Base-by-base conservation (phyloP, 2,113 vertebrate genomes). In the Callionymus lyra region DNA sequence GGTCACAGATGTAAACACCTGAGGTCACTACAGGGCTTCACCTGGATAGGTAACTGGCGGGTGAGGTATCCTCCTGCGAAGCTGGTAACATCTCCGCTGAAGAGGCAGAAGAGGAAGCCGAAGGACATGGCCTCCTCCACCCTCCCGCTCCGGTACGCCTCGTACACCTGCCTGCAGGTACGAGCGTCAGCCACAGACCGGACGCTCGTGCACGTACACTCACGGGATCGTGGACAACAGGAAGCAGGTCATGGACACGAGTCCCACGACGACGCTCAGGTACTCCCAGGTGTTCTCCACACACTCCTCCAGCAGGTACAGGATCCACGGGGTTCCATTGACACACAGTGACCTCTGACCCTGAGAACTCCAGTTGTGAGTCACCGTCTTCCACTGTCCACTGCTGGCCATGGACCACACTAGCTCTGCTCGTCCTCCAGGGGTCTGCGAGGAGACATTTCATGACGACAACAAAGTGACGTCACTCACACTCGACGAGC, bases 171-270 rank as follows among this genome's bases (percentile, higher is more conserved):
- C 49, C 80, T 82, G 42, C 16, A 41, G 5, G 41, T n/a, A 48
- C 1, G 21, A 27, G 21, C 21, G 8, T 27, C 21, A 4, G 21
- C 8, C 21, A 27, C 21, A 5, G 21, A 27, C 8, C 4, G 21
- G 21, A 27, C 4, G 21, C 21, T 8, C 31, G 17, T 1, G 6
- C 6, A 3, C 12, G 1, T 8, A 2, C 65, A 83, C 81, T 85
- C 62, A 72, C 63, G 76, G 80, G 16, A 89, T 59, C 14, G 84
- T 77, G 61, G 82, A 84, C 62, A 86, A 76, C 44, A 89, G 74
- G 33, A 86, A 87, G 43, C 83, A 88, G 52, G 75, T 65, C 77
- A 85, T 82, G 48, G 85, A 82, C 39, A 79, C 1, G 32, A 87
- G 81, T 17, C 82, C 87, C 37, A 67, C 57, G 48, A 83, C 54